These are phyloP conservation scores for Calameuta idolon DNA, from an alignment of 2,888 invertebrate genomes.

Conservation along the genomic window DNA sequence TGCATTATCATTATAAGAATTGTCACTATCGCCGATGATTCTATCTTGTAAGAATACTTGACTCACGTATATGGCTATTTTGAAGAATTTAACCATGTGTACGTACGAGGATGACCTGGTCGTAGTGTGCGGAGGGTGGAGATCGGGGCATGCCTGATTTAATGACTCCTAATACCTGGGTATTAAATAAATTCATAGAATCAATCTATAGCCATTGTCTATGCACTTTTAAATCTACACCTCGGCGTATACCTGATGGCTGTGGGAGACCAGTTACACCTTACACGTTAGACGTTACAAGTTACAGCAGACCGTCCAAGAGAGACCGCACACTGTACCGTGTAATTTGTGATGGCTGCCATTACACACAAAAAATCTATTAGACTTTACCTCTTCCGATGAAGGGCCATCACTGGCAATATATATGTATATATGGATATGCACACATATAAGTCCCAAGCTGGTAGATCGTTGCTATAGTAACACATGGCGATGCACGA, in stretches of 20 bases:
- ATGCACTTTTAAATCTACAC: slow-evolving; percentile 35
- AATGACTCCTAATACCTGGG: slow-evolving; percentile 47
- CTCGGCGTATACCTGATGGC: slow-evolving; percentile 6
- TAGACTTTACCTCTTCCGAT: slow-evolving; percentile 24
- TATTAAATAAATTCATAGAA: slow-evolving; percentile 55
- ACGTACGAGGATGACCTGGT: not conserved
- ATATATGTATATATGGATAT: not conserved
- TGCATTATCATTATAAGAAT: not conserved
- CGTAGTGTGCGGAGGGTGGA: not conserved
- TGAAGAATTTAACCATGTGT: not conserved
- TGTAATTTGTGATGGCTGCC: slow-evolving; percentile 49
- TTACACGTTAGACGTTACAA: not conserved
- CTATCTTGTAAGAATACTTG: not conserved
- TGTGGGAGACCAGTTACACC: not conserved
- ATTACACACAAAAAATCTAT: slow-evolving; percentile 48
- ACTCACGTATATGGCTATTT: not conserved
- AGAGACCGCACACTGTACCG: slow-evolving; percentile 38
- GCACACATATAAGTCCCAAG: not conserved
- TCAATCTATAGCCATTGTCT: slow-evolving; percentile 51
- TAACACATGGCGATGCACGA: not conserved
- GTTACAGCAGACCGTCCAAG: slow-evolving; percentile 16
- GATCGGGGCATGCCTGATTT: slow-evolving; percentile 41
- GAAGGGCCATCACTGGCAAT: not conserved
- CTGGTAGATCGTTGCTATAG: not conserved
- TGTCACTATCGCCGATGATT: not conserved